Conservation (phyloP, 2,888 invertebrate species). For the Habrosyne pyritoides region DNA sequence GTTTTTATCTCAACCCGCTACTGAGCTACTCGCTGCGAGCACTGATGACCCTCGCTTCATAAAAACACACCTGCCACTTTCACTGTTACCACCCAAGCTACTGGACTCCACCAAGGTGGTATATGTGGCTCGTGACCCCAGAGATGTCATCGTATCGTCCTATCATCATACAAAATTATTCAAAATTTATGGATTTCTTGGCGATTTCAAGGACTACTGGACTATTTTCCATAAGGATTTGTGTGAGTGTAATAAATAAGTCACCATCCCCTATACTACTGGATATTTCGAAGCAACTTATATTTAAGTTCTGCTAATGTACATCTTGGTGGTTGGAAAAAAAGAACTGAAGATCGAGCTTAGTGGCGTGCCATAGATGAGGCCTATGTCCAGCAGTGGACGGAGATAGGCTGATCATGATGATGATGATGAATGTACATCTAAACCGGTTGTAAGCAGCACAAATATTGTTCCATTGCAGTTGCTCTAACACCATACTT, state of each 20-base stretch:
- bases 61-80: conserved; percentile 87
- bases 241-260: conserved; percentile 66
- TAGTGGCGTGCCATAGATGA: too few species aligned
- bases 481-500: conserved; percentile 82
- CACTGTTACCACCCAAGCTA: conserved; percentile 84
- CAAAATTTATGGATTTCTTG: conserved; percentile 80
- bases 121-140: conserved; percentile 91
- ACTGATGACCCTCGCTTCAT: conserved; percentile 35
- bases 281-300: too few species aligned
- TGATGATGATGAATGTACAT: too few species aligned
- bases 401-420: too few species aligned
- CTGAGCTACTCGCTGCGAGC: conserved; percentile 11
- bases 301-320: too few species aligned
- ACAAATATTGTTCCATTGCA: conserved; percentile 22
- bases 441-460: too few species aligned
- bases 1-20: conserved; percentile 15
- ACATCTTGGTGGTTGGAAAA: too few species aligned
- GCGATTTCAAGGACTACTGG: conserved; percentile 86
- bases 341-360: too few species aligned
- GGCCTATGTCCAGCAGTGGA: too few species aligned
- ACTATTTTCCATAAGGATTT: conserved; percentile 83
- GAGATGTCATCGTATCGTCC: conserved; percentile 90
- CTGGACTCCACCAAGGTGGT: conserved; percentile 82
- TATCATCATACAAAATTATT: conserved; percentile 87
- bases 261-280: too few species aligned